phyloP scores from a whole-genome alignment of 2,888 invertebrate species.

The Ochropacha duplaris region DNA sequence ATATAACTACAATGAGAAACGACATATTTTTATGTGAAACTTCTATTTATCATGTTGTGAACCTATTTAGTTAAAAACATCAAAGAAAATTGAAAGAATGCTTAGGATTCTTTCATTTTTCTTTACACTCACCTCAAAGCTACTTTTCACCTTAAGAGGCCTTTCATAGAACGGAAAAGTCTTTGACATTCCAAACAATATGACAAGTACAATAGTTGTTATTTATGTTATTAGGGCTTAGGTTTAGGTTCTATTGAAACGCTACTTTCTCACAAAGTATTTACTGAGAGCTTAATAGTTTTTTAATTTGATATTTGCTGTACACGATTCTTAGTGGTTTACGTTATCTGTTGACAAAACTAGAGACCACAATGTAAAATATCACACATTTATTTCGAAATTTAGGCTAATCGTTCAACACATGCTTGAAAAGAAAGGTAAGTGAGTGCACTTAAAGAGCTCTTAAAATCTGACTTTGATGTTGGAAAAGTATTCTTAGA shows the following conservation, averaged over 20 bases:
- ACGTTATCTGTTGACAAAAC: neutral
- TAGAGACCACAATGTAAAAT: neutral
- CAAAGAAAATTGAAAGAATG: too few relatives aligned
- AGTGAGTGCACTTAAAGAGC: neutral
- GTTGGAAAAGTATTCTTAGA: too few relatives aligned
- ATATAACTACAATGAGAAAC: constrained; percentile 14
- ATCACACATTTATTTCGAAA: neutral
- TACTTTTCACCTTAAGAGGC: too few relatives aligned
- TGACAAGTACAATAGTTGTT: too few relatives aligned
- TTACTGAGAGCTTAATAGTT: neutral
- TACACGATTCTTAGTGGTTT: neutral
- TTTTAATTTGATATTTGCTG: neutral
- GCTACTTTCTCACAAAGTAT: neutral
- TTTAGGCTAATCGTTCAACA: neutral
- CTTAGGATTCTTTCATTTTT: neutral
- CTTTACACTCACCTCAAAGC: too few relatives aligned
- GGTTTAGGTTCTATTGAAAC: neutral
- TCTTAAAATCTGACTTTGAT: neutral
- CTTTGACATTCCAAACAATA: too few relatives aligned
- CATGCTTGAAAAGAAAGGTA: neutral
- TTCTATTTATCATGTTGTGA: too few relatives aligned
- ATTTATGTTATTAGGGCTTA: neutral
- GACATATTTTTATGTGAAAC: neutral
- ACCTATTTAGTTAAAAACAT: too few relatives aligned
- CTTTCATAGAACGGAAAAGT: too few relatives aligned